A percentile compares a stretch with the other conserved stretches of the same genome.
Conservation (phyloP, 2,888 invertebrate species). For the Dasypolia templi region DNA sequence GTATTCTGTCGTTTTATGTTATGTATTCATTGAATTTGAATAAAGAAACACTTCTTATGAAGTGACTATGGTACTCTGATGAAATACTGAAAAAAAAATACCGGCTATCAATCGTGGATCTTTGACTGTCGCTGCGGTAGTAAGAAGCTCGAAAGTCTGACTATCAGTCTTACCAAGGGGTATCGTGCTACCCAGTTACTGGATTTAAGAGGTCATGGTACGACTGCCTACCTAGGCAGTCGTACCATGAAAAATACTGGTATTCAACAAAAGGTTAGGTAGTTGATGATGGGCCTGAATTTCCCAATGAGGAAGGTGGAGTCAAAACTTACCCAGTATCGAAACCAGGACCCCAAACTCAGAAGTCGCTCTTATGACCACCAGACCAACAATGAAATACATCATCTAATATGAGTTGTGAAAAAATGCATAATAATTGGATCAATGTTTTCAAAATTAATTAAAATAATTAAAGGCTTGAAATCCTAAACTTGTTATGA, state of each 20-base stretch:
- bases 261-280: too few relatives aligned
- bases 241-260: background rate
- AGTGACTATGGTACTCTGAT: background rate
- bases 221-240: too few relatives aligned
- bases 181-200: background rate
- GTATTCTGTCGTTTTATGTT: background rate
- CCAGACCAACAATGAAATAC: background rate
- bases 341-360: background rate
- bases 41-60: background rate
- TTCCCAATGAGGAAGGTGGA: too few relatives aligned
- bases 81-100: background rate
- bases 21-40: constrained; percentile 21
- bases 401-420: background rate
- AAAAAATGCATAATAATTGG: background rate
- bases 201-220: background rate
- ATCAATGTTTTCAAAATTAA: background rate
- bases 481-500: constrained; percentile 1
- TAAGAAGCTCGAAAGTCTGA: background rate
- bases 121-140: background rate
- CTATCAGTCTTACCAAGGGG: too few relatives aligned
- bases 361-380: background rate
- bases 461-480: background rate
- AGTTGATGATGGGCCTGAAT: too few relatives aligned
- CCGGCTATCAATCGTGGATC: background rate
- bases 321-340: background rate